phyloP scores from a whole-genome alignment of 2,888 invertebrate genomes.

The Willowsia nigromaculata region DNA sequence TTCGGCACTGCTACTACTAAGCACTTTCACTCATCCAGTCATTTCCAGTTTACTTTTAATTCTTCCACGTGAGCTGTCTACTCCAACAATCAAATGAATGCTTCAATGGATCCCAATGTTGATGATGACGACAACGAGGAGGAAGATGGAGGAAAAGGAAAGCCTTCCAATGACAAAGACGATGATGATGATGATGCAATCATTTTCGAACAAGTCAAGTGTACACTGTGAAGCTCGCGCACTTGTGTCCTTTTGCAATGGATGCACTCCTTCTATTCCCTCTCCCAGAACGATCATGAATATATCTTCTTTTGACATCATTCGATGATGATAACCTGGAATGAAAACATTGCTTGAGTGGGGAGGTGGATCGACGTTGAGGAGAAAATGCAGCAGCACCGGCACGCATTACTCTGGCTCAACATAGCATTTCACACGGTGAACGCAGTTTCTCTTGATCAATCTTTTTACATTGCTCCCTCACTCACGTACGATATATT shows the following conservation, averaged over 20 bases:
- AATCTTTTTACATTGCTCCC: background rate
- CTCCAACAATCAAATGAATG: slow-evolving; percentile 3
- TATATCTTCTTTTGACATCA: no score
- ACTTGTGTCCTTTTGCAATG: background rate
- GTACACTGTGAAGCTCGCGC: background rate
- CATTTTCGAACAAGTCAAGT: slow-evolving; percentile 6
- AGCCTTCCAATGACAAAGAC: background rate
- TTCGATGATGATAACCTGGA: no score
- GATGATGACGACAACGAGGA: background rate
- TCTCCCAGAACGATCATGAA: background rate
- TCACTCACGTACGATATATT: background rate
- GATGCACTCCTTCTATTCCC: background rate
- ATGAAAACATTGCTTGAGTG: background rate
- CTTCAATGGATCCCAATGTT: background rate
- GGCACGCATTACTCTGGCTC: no score
- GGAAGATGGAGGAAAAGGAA: background rate
- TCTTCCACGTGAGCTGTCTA: slow-evolving; percentile 50
- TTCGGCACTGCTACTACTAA: no score
- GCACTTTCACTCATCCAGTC: background rate
- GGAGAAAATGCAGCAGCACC: no score
- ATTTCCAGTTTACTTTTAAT: slow-evolving; percentile 58
- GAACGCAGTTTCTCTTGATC: background rate
- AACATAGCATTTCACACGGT: no score
- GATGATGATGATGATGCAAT: background rate
- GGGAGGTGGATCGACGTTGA: background rate